phyloP scores from a whole-genome alignment of 1,140 invertebrate species.

The Meloidogyne exigua region DNA sequence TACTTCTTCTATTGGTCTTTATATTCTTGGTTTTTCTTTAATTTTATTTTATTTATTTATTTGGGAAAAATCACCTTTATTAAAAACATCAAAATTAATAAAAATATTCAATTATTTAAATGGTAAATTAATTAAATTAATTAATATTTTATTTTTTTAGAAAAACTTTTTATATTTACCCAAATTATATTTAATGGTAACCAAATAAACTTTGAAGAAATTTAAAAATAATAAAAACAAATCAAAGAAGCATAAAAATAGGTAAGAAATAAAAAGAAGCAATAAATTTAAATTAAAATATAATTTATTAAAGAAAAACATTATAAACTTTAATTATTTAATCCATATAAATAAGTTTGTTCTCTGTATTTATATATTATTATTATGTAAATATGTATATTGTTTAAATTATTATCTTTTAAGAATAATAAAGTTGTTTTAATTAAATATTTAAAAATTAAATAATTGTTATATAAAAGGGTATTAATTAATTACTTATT shows the following conservation, averaged over 20 bases:
- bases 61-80: slow-evolving; percentile 17
- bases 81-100: slow-evolving; percentile 2
- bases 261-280: not conserved
- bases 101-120: slow-evolving; percentile 7
- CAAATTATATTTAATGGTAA: slow-evolving; percentile 38
- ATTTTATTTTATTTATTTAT: slow-evolving; percentile 26
- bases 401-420: too few species aligned
- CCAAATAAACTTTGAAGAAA: not conserved
- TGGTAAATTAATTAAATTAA: slow-evolving; percentile 9
- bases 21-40: slow-evolving; percentile 20
- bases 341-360: too few species aligned
- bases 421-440: too few species aligned
- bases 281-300: not conserved
- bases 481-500: not conserved
- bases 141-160: slow-evolving; percentile 25
- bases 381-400: too few species aligned
- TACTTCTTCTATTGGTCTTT: slow-evolving; percentile 34
- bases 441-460: too few species aligned
- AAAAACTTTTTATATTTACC: slow-evolving; percentile 17
- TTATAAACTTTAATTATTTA: too few species aligned
- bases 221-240: not conserved
- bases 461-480: not conserved
- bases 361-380: too few species aligned
- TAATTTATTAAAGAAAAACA: not conserved
- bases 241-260: not conserved